Base-by-base conservation (phyloP, 1,140 invertebrate genomes). In the Drosophila virilis region DNA sequence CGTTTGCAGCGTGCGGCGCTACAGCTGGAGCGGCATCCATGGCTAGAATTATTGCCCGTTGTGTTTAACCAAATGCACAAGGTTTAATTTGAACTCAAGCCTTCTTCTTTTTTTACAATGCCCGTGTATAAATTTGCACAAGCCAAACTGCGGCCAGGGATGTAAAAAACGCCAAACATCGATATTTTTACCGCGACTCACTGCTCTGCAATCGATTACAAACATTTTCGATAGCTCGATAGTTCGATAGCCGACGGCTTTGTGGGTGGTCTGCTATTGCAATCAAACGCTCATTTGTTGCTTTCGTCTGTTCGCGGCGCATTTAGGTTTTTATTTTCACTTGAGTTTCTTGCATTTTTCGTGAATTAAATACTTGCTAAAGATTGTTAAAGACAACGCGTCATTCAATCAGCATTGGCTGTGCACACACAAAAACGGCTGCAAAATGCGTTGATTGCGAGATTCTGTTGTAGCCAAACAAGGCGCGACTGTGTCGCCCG, bases 11-110 rank as follows among this genome's bases (percentile, higher is more conserved):
- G 48, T 73, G 72, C 28, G 69, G 58, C 52, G 50, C 67, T 71
- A 65, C 65, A 52, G 61, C 72, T 71, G 72, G 67, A 58, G 67
- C 67, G 67, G 51, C 67, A 58, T 78, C 83, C 83, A 88, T 88
- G 62, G 76, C 70, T 80, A 74, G 15, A 77, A 70, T 67, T 71
- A n/a, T 40, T 55, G 40, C 57, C 65, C 62, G 40, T 67, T 65
- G 33, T 46, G 59, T 76, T 80, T 43, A 72, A 54, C 46, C 38
- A 65, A 64, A 73, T 57, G 50, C 77, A 62, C 68, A 72, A 75
- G 57, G 51, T 70, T 75, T 40, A 45, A n/a, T 54, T 70, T 75
- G 65, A 64, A 75, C 54, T 57, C 60, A 55, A 84, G 68, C 51
- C 69, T 64, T 68, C 69, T 80, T 71, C 46, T 68, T 83, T 77